Evolutionary conservation across 2,888 invertebrate genomes (phyloP).

Genomic region (Metacarcinus magister): DNA sequence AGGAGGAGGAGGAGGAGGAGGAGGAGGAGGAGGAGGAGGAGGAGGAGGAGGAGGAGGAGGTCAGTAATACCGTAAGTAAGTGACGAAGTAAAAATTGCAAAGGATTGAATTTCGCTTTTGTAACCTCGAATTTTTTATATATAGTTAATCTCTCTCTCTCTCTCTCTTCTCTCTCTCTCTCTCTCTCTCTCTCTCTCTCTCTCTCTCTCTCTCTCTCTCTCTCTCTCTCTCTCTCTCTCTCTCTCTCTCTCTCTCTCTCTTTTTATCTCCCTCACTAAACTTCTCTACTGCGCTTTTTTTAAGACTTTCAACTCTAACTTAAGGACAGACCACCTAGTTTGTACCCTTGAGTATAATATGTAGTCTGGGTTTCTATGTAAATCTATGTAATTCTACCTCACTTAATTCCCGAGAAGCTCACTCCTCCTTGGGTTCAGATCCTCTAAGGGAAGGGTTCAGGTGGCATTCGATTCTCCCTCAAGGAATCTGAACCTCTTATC

Average conservation of each 20-base stretch:
- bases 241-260: not conserved
- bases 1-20: conserved; percentile 26
- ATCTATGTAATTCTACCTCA: not conserved
- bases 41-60: not conserved
- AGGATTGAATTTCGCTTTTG: too few relatives aligned
- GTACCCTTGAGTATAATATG: too few relatives aligned
- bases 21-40: not conserved
- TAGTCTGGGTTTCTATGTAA: too few relatives aligned
- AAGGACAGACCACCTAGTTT: too few relatives aligned
- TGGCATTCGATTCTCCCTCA: not conserved
- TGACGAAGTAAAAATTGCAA: too few relatives aligned
- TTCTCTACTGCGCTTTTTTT: too few relatives aligned
- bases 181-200: not conserved
- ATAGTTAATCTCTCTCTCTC: too few relatives aligned
- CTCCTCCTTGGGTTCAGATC: not conserved
- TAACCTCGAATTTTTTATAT: too few relatives aligned
- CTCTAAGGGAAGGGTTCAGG: not conserved
- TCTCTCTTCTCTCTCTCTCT: too few relatives aligned
- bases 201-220: not conserved
- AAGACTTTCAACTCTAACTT: too few relatives aligned
- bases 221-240: not conserved
- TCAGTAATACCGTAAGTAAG: too few relatives aligned
- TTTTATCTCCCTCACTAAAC: too few relatives aligned
- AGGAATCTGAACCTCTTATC: conserved; percentile 19
- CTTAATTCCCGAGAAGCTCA: not conserved